A percentile compares a stretch with the other conserved stretches of the same genome.
Conservation (phyloP, 2,797 vertebrate genomes). For the Anableps anableps region DNA sequence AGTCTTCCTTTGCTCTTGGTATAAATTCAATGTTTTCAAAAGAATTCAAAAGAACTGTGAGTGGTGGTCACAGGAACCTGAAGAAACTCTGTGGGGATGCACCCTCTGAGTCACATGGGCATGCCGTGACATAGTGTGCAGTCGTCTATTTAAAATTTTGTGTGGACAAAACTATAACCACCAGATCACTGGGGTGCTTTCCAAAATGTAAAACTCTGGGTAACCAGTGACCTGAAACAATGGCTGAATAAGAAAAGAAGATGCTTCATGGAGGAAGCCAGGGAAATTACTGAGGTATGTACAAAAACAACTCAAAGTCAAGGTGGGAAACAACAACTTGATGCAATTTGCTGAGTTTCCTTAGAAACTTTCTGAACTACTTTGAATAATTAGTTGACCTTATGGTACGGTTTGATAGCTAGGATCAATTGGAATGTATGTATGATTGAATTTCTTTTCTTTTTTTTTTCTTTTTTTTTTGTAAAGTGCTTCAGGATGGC, state of each 20-base stretch:
- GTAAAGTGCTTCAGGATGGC: too few relatives aligned
- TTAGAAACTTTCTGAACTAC: too few relatives aligned
- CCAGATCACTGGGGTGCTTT: not conserved
- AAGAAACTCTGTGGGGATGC: not conserved
- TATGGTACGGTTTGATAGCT: too few relatives aligned
- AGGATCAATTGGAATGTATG: too few relatives aligned
- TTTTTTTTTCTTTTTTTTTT: too few relatives aligned
- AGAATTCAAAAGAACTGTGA: not conserved
- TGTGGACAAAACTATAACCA: not conserved
- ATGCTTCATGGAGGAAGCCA: not conserved
- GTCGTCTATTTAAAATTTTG: not conserved
- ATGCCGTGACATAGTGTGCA: not conserved
- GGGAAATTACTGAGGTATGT: not conserved
- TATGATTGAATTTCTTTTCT: too few relatives aligned
- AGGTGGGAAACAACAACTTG: too few relatives aligned
- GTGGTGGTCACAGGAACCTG: not conserved
- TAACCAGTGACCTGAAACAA: not conserved
- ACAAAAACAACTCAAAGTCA: too few relatives aligned
- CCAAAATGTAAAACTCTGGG: not conserved
- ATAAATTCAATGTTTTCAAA: not conserved
- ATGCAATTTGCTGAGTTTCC: too few relatives aligned
- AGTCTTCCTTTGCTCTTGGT: not conserved
- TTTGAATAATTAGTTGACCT: too few relatives aligned
- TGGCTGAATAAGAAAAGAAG: not conserved
- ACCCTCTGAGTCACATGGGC: not conserved